Evolutionary conservation across 2,888 invertebrate genomes (phyloP), one percentile per base, ranked within the genome.

Genomic region (Leucozona laternaria): DNA sequence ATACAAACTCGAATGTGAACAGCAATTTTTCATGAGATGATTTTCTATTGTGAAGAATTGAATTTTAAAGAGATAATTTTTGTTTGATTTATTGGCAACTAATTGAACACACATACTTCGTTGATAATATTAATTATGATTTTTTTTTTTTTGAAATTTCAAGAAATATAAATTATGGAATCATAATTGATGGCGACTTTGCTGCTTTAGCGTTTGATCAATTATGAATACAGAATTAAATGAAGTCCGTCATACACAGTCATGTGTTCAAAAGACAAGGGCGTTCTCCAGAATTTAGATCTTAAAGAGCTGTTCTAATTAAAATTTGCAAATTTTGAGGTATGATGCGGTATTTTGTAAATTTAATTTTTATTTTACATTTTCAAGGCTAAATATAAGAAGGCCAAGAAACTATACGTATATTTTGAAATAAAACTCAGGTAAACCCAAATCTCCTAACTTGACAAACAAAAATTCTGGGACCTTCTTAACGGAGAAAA

Each of bases 21-120:
- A 76, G 25, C n/a, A 20, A 62, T 40, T 76, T 76, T 76, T 64
- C 55, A 55, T 53, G 20, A 28, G 50, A 76, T 68, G 55, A 55
- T 64, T 55, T 62, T 76, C 43, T 37, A 73, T 75, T 64, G 75
- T 76, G 64, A 50, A n/a, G 73, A 73, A 73, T 62, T 62, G 62
- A 62, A 60, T 62, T 62, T 73, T 68, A 68, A 68, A 53, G 68
- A 68, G 50, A 37, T 68, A 68, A 37, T 45, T 68, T 68, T 17
- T 17, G 20, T 4, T 37, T 68, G 68, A 68, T 68, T 68, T 68
- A 68, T 53, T 20, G 37, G 68, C 68, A 68, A 68, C 68, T 68
- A 68, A 68, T 68, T 68, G 68, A 53, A 45, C 37, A 48, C 31
- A 53, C 22, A 53, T 50, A 34, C 31, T 66, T 66, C 66, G 50